A percentile compares a stretch with the other conserved stretches of the same genome.
Evolutionary conservation across 2,113 vertebrate genomes (phyloP).

Genomic region (Rhynchomys soricoides): DNA sequence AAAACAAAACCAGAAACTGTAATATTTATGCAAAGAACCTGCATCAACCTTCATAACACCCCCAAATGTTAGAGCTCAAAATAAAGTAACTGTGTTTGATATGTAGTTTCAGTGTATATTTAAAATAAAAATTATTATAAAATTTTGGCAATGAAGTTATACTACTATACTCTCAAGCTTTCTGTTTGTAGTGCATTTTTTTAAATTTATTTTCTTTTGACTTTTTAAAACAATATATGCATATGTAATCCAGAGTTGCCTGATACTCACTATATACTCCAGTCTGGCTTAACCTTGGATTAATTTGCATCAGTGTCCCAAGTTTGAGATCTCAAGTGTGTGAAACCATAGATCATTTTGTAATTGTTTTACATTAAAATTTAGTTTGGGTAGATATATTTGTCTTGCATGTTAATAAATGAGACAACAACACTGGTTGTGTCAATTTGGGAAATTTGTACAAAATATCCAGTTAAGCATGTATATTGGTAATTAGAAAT

Average conservation of each 20-base stretch:
- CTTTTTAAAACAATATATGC: not conserved
- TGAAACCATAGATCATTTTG: accelerated
- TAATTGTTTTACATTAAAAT: not conserved
- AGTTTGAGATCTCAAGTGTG: not conserved
- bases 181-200: not conserved
- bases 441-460: not conserved
- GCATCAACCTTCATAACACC: not conserved
- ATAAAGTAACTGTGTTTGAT: not conserved
- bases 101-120: not conserved
- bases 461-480: not conserved
- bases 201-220: not conserved
- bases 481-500: not conserved
- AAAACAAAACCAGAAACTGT: not conserved
- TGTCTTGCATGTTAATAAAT: not conserved
- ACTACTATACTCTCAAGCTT: not conserved
- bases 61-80: not conserved
- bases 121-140: not conserved
- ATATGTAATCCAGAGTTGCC: not conserved
- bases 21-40: not conserved
- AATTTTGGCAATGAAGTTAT: not conserved
- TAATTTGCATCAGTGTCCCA: not conserved
- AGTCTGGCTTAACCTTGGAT: not conserved
- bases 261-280: not conserved
- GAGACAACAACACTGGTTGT: not conserved
- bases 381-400: not conserved